Evolutionary conservation across 2,888 invertebrate genomes (phyloP), one percentile per base, ranked within the genome.

Genomic region (Phorcus lineatus): DNA sequence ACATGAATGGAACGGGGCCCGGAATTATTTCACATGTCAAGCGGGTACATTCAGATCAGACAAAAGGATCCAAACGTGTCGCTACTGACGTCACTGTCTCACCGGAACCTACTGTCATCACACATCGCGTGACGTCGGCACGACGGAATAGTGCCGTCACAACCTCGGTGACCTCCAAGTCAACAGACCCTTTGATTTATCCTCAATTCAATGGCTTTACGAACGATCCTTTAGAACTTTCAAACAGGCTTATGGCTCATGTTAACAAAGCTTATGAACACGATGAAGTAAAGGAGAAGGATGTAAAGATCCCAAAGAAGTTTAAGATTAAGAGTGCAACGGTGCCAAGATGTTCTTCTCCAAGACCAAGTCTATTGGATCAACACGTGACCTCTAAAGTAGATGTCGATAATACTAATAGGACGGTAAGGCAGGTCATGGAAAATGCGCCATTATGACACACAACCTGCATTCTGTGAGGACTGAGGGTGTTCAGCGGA

Each of bases 221-320:
- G 28, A 24, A 62, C 24, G 24, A 70, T 70, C 70, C 36, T 7
- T 19, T 31, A 19, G 70, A 70, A 70, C 70, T 36, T 17, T 70
- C 70, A 1, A 62, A 62, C 22, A 28, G 28, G 13, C 24, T 31
- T 36, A 19, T 70, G 36, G 19, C 62, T 31, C 70, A 70, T n/a
- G 70, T 70, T 2, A 70, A 70, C 70, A 70, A 36, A n/a, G 40
- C 70, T 13, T 70, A 70, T n/a, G 70, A 70, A 70, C 70, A 70
- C 11, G 70, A 70, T 0, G 40, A 31, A n/a, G 11, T 13, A 0
- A 17, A 40, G 17, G 36, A 70, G 17, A 13, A 13, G 13, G 1
- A 6, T 47, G 47, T 47, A 1, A 47, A 11, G 9, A 31, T 53
- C 36, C 19, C 76, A 24, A 55, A 76, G 54, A 55, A 54, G 55